phyloP scores from a whole-genome alignment of 2,113 vertebrate species.

The Mirounga angustirostris region DNA sequence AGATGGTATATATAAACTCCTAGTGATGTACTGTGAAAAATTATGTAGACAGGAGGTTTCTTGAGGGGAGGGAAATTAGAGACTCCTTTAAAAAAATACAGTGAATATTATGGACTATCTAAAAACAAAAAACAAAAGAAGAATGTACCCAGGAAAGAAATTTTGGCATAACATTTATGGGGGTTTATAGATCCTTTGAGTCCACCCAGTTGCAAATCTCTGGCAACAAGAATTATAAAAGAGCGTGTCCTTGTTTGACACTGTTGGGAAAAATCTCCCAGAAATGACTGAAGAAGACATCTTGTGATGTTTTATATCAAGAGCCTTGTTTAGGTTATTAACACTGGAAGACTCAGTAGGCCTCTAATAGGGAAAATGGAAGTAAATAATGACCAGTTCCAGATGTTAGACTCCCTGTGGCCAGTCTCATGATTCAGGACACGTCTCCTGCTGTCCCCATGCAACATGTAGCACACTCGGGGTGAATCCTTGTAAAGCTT shows the following conservation, averaged over 20 bases:
- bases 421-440: background rate
- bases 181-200: background rate
- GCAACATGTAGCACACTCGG: background rate
- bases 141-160: background rate
- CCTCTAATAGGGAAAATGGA: constrained; percentile 38
- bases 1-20: background rate
- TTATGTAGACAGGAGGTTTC: background rate
- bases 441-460: background rate
- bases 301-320: constrained; percentile 47
- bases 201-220: background rate
- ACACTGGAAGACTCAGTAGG: background rate
- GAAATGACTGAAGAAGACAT: constrained; percentile 45
- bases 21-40: background rate
- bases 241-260: constrained; percentile 54
- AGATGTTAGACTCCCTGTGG: background rate
- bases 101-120: background rate
- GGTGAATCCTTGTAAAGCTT: background rate
- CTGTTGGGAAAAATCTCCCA: constrained; percentile 19
- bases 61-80: background rate
- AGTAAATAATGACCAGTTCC: background rate
- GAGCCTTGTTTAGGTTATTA: constrained; percentile 56
- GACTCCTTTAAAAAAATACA: background rate
- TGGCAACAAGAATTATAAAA: background rate
- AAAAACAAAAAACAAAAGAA: background rate
- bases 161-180: background rate